Evolutionary conservation across 2,888 invertebrate genomes (phyloP), one percentile per base, ranked within the genome.

Genomic region (Merodon equestris): DNA sequence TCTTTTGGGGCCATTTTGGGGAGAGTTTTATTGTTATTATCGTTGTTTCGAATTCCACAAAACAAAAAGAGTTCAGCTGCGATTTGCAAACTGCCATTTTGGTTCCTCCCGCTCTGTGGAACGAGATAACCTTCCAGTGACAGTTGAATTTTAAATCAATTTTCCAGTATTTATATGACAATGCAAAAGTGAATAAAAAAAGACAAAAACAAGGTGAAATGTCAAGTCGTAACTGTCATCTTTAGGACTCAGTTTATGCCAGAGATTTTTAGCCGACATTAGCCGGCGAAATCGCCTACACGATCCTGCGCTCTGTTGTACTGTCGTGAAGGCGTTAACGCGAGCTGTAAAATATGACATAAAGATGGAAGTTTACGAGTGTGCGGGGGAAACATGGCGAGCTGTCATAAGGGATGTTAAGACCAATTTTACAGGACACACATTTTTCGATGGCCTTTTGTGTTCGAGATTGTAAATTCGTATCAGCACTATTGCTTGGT

Each of bases 1-100:
- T 79, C 73, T 73, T 79, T 74, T 74, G 79, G 73, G 56, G 74
- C 79, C 79, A 79, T 79, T 74, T 79, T 79, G 73, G 60, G 63
- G 54, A 64, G 74, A 79, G 45, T 79, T 79, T 79, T 79, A 79
- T 79, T 70, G 68, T 79, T 79, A 79, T 79, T 79, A 60, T 58
- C 60, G 73, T 74, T 70, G 79, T 79, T 70, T 64, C 27, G 74
- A 73, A 79, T 77, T 72, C 67, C 77, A 58, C 71, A 72, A 67
- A 68, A 60, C 61, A 77, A 72, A 72, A 53, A 50, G 56, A 51
- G 51, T 44, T 51, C 44, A 58, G 54, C 54, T 48, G 42, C 34
- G 56, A 76, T 70, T 58, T 44, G 57, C 44, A 63, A 9, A 40
- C 40, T n/a, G 40, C n/a, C 27, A 27, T 27, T 27, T 27, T 27